These are phyloP conservation scores for Philopedon plagiatum DNA, from an alignment of 2,888 invertebrate species.

Conservation along the genomic window DNA sequence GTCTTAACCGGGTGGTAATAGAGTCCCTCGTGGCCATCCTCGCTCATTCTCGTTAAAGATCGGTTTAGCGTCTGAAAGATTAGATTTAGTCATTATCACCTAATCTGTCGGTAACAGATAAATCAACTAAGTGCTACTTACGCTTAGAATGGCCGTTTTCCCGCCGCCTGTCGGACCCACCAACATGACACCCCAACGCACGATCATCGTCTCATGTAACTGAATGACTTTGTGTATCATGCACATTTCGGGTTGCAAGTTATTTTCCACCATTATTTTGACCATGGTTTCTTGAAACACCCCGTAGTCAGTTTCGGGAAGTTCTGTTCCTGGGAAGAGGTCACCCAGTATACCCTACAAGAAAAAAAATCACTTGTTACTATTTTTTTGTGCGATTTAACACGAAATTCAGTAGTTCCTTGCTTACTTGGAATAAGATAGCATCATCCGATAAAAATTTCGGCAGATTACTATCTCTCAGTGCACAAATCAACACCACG, in stretches of 20 bases:
- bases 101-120: not conserved
- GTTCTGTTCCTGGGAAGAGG: constrained; percentile 86
- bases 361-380: constrained; percentile 10
- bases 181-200: constrained; percentile 93
- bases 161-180: constrained; percentile 93
- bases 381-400: too few species aligned
- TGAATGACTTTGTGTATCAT: constrained; percentile 86
- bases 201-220: constrained; percentile 91
- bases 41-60: constrained; percentile 78
- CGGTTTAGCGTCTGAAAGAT: constrained; percentile 77
- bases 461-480: constrained; percentile 91
- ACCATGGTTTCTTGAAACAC: constrained; percentile 78
- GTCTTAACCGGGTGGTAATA: constrained; percentile 82
- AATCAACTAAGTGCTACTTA: constrained; percentile 63
- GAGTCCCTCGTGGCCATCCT: constrained; percentile 73
- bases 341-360: constrained; percentile 87
- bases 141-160: constrained; percentile 83
- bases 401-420: too few species aligned
- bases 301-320: constrained; percentile 87
- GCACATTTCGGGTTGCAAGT: constrained; percentile 77
- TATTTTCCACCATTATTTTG: constrained; percentile 71
- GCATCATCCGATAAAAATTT: constrained; percentile 92
- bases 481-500: constrained; percentile 85
- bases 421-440: constrained; percentile 78
- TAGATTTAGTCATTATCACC: too few species aligned